phyloP scores from a whole-genome alignment of 2,888 invertebrate genomes.

The Tenthredo distinguenda region DNA sequence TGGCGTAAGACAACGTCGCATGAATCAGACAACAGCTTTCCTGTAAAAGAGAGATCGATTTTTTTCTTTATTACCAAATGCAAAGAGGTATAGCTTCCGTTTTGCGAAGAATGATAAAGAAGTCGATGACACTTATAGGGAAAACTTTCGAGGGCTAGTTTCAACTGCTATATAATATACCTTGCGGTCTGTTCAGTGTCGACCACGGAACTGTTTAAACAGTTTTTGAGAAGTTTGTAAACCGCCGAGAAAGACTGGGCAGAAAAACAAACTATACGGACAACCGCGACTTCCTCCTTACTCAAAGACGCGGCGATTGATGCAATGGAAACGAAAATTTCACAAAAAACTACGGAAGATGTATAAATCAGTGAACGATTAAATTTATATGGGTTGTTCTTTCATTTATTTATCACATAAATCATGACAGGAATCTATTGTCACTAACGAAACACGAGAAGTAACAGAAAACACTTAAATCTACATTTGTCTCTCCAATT shows the following conservation, averaged over 20 bases:
- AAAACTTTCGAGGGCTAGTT: not conserved
- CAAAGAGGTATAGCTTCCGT: not conserved
- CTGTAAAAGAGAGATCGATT: constrained; percentile 61
- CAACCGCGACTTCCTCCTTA: not conserved
- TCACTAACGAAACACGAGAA: not conserved
- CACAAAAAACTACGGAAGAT: not conserved
- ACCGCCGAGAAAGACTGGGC: constrained; percentile 24
- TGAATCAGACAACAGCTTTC: constrained; percentile 63
- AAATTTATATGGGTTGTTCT: not conserved
- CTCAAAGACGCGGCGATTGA: constrained; percentile 4
- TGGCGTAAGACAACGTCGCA: constrained; percentile 66
- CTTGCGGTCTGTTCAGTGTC: constrained; percentile 39
- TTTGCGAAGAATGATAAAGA: not conserved
- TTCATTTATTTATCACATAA: not conserved
- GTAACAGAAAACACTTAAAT: not conserved
- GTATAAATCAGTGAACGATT: not conserved
- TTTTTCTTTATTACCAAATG: not conserved
- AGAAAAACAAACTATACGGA: constrained; percentile 28
- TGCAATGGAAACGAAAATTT: not conserved
- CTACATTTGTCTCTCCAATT: not conserved
- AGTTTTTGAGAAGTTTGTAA: constrained; percentile 32
- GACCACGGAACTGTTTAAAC: constrained; percentile 5
- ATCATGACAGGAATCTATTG: not conserved
- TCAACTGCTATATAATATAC: not conserved
- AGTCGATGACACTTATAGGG: not conserved